phyloP scores from a whole-genome alignment of 2,113 vertebrate species.

The Prunella himalayana region DNA sequence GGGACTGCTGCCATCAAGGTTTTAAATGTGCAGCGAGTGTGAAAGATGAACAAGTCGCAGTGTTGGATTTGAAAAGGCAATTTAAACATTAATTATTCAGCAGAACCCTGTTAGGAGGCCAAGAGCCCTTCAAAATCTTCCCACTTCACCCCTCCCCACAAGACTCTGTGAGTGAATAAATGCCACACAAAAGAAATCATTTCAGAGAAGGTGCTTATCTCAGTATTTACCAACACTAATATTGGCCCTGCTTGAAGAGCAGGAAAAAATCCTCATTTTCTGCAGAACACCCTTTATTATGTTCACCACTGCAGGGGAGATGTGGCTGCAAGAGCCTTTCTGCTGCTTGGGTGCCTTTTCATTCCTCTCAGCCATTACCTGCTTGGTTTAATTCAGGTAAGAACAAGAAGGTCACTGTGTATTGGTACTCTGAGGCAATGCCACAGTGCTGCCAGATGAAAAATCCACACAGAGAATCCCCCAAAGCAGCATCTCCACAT shows the following conservation, averaged over 20 bases:
- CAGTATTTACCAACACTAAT: background rate
- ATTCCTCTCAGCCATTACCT: background rate
- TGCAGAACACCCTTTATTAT: background rate
- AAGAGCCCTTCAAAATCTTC: constrained; percentile 6
- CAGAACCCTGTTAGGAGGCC: background rate
- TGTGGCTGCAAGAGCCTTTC: background rate
- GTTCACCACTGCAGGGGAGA: background rate
- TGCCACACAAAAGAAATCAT: background rate
- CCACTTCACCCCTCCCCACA: background rate
- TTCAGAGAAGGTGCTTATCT: background rate
- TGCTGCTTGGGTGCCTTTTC: background rate
- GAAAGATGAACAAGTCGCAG: background rate
- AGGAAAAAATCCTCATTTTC: background rate
- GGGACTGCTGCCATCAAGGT: background rate
- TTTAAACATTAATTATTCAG: constrained; percentile 27
- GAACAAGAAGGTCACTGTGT: background rate
- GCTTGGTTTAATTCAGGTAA: background rate
- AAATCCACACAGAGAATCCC: background rate
- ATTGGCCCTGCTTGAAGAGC: background rate
- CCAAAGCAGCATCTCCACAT: background rate
- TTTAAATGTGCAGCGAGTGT: background rate
- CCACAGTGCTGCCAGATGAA: background rate
- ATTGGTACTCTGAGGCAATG: background rate
- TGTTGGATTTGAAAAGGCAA: constrained; percentile 10
- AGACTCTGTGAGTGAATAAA: background rate